Evolutionary conservation across 2,888 invertebrate species (phyloP).

Genomic region (Andrena praecox): DNA sequence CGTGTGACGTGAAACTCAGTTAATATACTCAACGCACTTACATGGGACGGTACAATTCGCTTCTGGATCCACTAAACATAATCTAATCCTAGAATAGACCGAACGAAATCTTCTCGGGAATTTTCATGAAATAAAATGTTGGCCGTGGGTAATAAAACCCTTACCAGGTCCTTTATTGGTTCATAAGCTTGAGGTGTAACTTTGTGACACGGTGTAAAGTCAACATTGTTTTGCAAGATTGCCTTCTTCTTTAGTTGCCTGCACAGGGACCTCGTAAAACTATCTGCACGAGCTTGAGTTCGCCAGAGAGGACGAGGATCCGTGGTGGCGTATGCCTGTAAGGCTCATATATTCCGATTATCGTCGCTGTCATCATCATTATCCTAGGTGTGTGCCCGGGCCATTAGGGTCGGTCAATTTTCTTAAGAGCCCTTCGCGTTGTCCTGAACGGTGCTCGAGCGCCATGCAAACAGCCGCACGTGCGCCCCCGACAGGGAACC

Average conservation of each 20-base stretch:
- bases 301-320: background rate
- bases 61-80: too few relatives aligned
- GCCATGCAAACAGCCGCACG: conserved; percentile 56
- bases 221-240: conserved; percentile 1
- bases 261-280: background rate
- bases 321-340: conserved; percentile 17
- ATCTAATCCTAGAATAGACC: too few relatives aligned
- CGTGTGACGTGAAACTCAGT: too few relatives aligned
- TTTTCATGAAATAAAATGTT: too few relatives aligned
- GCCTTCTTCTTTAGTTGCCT: background rate
- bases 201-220: too few relatives aligned
- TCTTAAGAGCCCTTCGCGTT: conserved; percentile 75
- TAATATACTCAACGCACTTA: too few relatives aligned
- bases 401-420: conserved; percentile 79
- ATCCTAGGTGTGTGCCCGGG: conserved; percentile 64
- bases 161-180: too few relatives aligned
- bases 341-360: conserved; percentile 77
- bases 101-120: too few relatives aligned
- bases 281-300: background rate
- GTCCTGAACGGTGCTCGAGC: conserved; percentile 55
- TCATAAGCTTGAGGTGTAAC: too few relatives aligned
- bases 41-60: too few relatives aligned
- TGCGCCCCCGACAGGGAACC: conserved; percentile 11
- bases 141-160: too few relatives aligned
- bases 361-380: conserved; percentile 75